These are phyloP conservation scores for Oncorhynchus gorbuscha DNA, from an alignment of 2,113 vertebrate species.

Conservation along the genomic window DNA sequence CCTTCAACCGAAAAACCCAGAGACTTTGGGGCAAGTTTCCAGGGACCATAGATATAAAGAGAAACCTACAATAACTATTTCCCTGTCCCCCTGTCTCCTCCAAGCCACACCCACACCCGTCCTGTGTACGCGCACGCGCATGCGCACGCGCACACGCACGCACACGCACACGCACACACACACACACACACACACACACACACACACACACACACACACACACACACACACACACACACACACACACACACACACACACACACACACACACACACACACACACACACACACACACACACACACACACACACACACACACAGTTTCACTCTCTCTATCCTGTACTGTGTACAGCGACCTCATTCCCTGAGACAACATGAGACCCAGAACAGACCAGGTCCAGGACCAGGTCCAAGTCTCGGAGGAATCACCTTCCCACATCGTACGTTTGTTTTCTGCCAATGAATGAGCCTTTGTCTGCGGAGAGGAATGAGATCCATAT, in stretches of 20 bases:
- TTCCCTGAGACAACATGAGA: conserved; percentile 47
- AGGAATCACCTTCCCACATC: conserved; percentile 66
- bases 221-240: too few species aligned
- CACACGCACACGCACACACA: too few species aligned
- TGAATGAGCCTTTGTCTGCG: conserved; percentile 75
- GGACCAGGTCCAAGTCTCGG: conserved; percentile 46
- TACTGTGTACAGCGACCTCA: neutral
- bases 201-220: neutral
- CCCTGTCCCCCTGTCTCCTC: too few species aligned
- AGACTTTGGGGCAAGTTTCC: too few species aligned
- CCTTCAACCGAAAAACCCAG: too few species aligned
- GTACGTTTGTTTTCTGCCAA: conserved; percentile 57
- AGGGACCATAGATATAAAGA: too few species aligned
- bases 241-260: too few species aligned
- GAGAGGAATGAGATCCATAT: conserved; percentile 71
- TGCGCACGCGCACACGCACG: too few species aligned
- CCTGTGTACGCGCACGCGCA: neutral
- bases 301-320: neutral
- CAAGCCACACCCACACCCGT: neutral
- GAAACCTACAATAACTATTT: too few species aligned
- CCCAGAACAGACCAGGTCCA: conserved; percentile 26
- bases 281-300: neutral
- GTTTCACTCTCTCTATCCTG: neutral
- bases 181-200: neutral
- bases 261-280: too few species aligned